Conservation (phyloP, 2,113 vertebrate genomes). For the western clawed frog (Xenopus tropicalis) region UCB_Xtro_10.0 CM004444.2:135727001-135727500, state of each 20-base stretch:
- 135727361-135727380: background rate
- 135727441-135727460: too few species aligned
- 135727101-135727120: slow-evolving; percentile 93
- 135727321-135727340: slow-evolving; percentile 60
- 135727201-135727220: background rate
- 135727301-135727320: slow-evolving; percentile 69
- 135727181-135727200: slow-evolving; percentile 44
- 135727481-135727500: too few species aligned
- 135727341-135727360: slow-evolving; percentile 62
- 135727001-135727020: too few species aligned
- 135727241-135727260: too few species aligned
- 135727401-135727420: too few species aligned
- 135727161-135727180: slow-evolving; percentile 78
- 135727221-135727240: too few species aligned
- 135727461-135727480: too few species aligned
- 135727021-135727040: too few species aligned
- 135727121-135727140: slow-evolving; percentile 89
- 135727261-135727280: too few species aligned
- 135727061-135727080: slow-evolving; percentile 97
- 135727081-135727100: slow-evolving; percentile 93
- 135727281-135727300: too few species aligned
- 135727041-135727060: slow-evolving; percentile 74
- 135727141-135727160: slow-evolving; percentile 86
- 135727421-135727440: too few species aligned
- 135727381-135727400: too few species aligned